Conservation (phyloP, 2,888 invertebrate species). For the Synanthedon andrenaeformis region DNA sequence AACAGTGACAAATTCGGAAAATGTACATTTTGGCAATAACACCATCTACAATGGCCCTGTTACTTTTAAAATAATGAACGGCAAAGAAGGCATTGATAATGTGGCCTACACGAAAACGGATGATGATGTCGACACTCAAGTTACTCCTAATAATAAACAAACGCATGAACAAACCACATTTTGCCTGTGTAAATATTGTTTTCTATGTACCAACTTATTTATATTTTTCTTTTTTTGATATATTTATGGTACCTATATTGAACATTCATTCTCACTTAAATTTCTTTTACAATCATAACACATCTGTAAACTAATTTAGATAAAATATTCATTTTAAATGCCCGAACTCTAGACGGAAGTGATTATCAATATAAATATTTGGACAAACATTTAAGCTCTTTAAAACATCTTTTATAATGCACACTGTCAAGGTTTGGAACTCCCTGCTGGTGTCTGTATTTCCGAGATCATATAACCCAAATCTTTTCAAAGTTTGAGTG, state of each 20-base stretch:
- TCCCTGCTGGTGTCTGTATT: too few relatives aligned
- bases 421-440: too few relatives aligned
- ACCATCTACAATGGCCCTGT: conserved; percentile 83
- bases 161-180: too few relatives aligned
- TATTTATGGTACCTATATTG: background rate
- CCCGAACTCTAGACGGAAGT: too few relatives aligned
- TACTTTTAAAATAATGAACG: conserved; percentile 77
- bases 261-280: background rate
- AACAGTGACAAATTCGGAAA: conserved; percentile 75
- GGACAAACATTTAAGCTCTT: too few relatives aligned
- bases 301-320: too few relatives aligned
- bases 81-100: conserved; percentile 42
- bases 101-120: conserved; percentile 34
- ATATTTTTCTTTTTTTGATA: background rate
- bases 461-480: too few relatives aligned
- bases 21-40: conserved; percentile 82
- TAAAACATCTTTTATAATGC: too few relatives aligned
- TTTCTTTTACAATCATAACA: too few relatives aligned
- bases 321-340: too few relatives aligned
- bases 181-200: background rate
- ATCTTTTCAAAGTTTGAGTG: too few relatives aligned
- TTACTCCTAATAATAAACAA: background rate
- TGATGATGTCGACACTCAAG: conserved; percentile 16
- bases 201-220: background rate
- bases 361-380: too few relatives aligned